These are phyloP conservation scores for Mustela nigripes DNA, from an alignment of 2,113 vertebrate species.

Conservation along the genomic window DNA sequence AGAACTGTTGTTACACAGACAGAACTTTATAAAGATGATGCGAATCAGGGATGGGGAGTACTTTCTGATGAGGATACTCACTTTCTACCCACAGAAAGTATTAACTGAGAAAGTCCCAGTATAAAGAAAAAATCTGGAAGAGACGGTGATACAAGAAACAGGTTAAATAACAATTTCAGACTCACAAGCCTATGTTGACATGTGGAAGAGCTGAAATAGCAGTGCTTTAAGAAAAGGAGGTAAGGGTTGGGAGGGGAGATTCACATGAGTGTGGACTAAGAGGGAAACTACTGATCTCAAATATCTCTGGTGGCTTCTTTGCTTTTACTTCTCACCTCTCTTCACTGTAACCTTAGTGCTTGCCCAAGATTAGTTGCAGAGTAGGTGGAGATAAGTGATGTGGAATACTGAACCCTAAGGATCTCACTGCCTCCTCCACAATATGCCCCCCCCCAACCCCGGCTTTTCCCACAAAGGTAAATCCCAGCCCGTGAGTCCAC, in stretches of 20 bases:
- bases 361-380: background rate
- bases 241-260: rapidly evolving
- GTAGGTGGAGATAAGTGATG: background rate
- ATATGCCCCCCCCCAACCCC: background rate
- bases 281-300: background rate
- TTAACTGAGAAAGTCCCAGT: background rate
- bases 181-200: background rate
- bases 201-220: background rate
- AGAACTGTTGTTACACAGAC: background rate
- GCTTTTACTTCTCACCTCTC: background rate
- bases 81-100: background rate
- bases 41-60: background rate
- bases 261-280: background rate
- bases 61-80: background rate
- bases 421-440: background rate
- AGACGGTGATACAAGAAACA: background rate
- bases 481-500: background rate
- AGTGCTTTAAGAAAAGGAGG: background rate
- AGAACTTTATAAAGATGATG: background rate
- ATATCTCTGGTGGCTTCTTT: background rate
- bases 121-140: background rate
- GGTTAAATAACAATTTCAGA: background rate
- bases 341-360: background rate
- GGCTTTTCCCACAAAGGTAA: background rate
- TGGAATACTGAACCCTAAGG: background rate